These are phyloP conservation scores for Microtus ochrogaster DNA, from an alignment of 2,113 vertebrate species.

Conservation along the genomic window DNA sequence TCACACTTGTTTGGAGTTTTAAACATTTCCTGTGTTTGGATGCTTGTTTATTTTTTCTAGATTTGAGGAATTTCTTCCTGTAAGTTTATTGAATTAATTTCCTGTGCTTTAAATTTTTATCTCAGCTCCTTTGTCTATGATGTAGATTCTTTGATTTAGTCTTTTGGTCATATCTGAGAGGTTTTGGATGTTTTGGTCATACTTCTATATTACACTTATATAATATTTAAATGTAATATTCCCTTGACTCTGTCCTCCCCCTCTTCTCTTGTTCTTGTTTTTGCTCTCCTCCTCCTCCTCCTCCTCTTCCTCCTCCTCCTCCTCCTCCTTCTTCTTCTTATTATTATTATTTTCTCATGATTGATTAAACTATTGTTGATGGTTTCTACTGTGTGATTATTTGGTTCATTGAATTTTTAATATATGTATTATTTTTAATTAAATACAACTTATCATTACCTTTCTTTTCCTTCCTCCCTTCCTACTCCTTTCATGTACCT, in stretches of 20 bases:
- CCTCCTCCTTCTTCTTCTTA: rapidly evolving
- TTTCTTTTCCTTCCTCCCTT: background rate
- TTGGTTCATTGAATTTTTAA: background rate
- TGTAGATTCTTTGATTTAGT: background rate
- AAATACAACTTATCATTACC: background rate
- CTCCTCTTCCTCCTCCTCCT: background rate
- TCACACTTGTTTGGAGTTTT: background rate
- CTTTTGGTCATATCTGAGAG: background rate
- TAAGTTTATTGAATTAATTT: background rate
- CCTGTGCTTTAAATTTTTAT: background rate
- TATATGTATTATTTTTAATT: background rate
- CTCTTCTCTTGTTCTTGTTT: too few relatives aligned
- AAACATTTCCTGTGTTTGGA: background rate
- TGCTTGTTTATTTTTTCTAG: background rate
- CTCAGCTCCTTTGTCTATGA: background rate
- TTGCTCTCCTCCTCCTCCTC: too few relatives aligned
- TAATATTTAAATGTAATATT: background rate
- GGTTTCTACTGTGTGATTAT: background rate
- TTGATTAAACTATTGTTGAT: background rate
- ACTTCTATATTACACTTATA: background rate
- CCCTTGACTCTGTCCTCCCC: background rate
- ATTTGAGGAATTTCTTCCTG: background rate
- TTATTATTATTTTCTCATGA: background rate
- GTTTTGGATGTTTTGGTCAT: background rate
- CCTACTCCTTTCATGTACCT: background rate